phyloP scores from a whole-genome alignment of 2,888 invertebrate species.

The Hanleya hanleyi region DNA sequence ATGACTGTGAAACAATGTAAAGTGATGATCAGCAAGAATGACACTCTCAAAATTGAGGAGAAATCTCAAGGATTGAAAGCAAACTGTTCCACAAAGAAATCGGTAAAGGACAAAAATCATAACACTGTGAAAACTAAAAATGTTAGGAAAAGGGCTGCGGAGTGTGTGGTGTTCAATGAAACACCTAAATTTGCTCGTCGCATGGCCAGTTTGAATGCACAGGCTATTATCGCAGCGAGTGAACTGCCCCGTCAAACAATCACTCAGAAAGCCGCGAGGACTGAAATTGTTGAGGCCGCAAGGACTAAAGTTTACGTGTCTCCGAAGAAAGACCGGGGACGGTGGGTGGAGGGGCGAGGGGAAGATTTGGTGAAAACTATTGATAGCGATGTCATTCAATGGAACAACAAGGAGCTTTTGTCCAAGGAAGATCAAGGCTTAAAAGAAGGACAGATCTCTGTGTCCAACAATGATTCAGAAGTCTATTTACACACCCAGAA shows the following conservation, averaged over 20 bases:
- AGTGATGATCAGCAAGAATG: too few species aligned
- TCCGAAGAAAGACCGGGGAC: slow-evolving; percentile 31
- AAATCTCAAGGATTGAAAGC: neutral
- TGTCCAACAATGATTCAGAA: neutral
- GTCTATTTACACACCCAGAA: neutral
- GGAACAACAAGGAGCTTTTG: slow-evolving; percentile 34
- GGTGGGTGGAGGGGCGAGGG: slow-evolving; percentile 31
- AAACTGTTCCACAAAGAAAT: neutral
- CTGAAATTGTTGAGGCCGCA: slow-evolving; percentile 39
- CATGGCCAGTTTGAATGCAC: slow-evolving; percentile 34
- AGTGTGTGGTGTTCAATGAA: neutral
- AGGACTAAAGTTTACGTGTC: slow-evolving; percentile 42
- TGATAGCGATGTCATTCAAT: slow-evolving; percentile 38
- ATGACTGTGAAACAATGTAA: too few species aligned
- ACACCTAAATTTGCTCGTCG: slow-evolving; percentile 6
- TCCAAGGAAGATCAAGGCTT: slow-evolving; percentile 22
- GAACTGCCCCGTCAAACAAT: neutral
- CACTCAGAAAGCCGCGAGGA: slow-evolving; percentile 29
- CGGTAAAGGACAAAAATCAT: neutral
- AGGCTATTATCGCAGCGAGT: slow-evolving; percentile 31
- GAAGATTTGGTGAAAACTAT: slow-evolving; percentile 39
- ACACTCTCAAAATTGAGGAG: too few species aligned
- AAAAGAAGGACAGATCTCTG: neutral
- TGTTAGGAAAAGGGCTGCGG: neutral
- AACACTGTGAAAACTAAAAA: too few species aligned